Evolutionary conservation across 2,113 vertebrate genomes (phyloP), one percentile per base, ranked within the genome.

Genomic region (Neolamprologus cancellatus): DNA sequence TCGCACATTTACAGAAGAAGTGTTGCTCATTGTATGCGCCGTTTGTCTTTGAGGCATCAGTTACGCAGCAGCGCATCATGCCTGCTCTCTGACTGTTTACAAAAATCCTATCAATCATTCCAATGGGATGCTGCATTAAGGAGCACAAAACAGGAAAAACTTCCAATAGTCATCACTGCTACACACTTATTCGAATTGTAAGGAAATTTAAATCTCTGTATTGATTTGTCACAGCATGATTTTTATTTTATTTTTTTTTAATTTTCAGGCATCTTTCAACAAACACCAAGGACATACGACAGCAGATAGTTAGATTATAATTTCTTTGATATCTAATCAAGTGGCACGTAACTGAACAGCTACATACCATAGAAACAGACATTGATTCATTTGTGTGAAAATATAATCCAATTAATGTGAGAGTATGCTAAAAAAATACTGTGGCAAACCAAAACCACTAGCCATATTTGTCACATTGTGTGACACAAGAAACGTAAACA

Each of bases 171-270:
- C 23, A 28, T 30, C 28, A 34, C 32, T 53, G 39, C 53, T 78
- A 13, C 11, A 15, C 14, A 15, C 6, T 44, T 23, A 28, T 52
- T 87, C 28, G 15, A 14, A 52, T 84, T 69, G 14, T 13, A 34
- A 8, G 20, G 30, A 25, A 44, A 81, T 69, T 48, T 20, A 30
- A 89, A 84, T 52, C 13, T 57, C 3, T 8, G 5, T 85, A 66
- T 50, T 80, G 61, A 88, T 81, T 85, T n/a, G 32, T 20, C 32
- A 11, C 52, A 53, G 28, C 78, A 14, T 82, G 57, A 61, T 61
- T 18, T 61, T 61, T 61, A 11, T 54, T 54, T 59, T 2, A 3
- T 12, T 7, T 5, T 46, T 18, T 32, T 6, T 6, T 3, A 10
- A 39, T 4, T 36, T 36, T 36, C 36, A 7, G 39, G 5, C 8